A percentile compares a stretch with the other conserved stretches of the same genome.
phyloP scores from a whole-genome alignment of 2,888 invertebrate species.

The Caenorhabditis imperialis region DNA sequence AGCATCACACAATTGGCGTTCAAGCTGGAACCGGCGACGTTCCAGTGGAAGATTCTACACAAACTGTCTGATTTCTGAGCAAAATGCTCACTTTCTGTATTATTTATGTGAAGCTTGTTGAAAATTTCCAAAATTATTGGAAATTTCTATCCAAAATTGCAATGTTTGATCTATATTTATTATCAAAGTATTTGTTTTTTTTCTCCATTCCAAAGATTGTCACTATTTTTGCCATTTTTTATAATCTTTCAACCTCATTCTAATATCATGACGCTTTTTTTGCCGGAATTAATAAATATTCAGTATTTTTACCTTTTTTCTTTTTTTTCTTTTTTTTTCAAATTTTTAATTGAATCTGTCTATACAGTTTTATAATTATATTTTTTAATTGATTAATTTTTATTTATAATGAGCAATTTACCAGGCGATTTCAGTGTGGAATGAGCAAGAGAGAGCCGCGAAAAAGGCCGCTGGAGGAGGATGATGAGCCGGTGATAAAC shows the following conservation, averaged over 20 bases:
- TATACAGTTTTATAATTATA: no score
- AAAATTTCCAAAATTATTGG: no score
- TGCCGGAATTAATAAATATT: neutral
- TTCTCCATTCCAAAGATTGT: neutral
- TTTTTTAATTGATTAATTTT: neutral
- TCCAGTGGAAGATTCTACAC: conserved; percentile 44
- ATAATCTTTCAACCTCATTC: neutral
- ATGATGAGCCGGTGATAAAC: neutral
- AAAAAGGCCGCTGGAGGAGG: conserved; percentile 28
- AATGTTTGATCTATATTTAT: no score
- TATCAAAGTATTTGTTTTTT: neutral
- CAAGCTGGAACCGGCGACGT: conserved; percentile 43
- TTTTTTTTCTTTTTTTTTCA: neutral
- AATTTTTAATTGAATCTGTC: conserved; percentile 1
- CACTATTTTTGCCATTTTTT: neutral
- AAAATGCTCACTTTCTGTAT: no score
- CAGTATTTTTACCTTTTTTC: neutral
- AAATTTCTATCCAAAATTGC: no score
- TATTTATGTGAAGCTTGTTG: no score
- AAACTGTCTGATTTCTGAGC: conserved; percentile 56
- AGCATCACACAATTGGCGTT: conserved; percentile 56
- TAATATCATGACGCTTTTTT: neutral
- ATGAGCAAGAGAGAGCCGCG: conserved; percentile 40
- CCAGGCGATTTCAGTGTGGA: neutral
- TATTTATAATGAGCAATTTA: neutral